phyloP scores from a whole-genome alignment of 1,140 invertebrate species.

The Lepidurus arcticus region DNA sequence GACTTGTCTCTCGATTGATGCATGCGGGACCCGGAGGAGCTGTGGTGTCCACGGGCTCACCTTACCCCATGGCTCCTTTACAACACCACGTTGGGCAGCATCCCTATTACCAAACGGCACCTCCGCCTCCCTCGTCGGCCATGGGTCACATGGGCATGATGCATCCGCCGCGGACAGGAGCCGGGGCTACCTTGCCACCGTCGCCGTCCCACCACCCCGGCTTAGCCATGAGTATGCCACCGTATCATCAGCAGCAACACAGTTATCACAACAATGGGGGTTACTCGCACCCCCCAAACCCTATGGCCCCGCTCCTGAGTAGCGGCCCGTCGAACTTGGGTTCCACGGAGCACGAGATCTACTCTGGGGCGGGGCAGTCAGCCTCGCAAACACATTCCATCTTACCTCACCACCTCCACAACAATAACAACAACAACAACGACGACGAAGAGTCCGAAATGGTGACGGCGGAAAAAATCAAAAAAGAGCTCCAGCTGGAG shows the following conservation, averaged over 20 bases:
- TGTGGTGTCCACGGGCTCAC: neutral
- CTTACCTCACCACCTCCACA: conserved; percentile 34
- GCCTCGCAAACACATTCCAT: conserved; percentile 33
- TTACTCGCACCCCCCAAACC: conserved; percentile 37
- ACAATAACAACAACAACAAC: conserved; percentile 33
- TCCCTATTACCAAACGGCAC: neutral
- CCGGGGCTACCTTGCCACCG: neutral
- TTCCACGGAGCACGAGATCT: conserved; percentile 30
- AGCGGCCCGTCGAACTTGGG: conserved; percentile 33
- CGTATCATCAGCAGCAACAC: conserved; percentile 37
- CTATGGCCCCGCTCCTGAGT: conserved; percentile 36
- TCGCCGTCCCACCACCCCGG: conserved; percentile 33
- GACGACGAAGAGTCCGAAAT: conserved; percentile 38
- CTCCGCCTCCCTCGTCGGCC: neutral
- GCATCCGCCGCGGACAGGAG: neutral
- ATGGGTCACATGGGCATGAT: conserved; percentile 13
- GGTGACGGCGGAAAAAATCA: conserved; percentile 45
- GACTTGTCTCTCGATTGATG: conserved; percentile 5
- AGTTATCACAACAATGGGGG: conserved; percentile 37
- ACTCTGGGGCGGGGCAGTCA: conserved; percentile 36
- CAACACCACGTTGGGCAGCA: conserved; percentile 13
- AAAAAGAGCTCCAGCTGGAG: conserved; percentile 37
- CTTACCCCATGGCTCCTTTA: conserved; percentile 14
- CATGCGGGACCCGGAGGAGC: conserved; percentile 3
- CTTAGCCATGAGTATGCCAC: conserved; percentile 37